These are phyloP conservation scores for Panthera tigris DNA, from an alignment of 2,113 vertebrate species.

Conservation along the genomic window DNA sequence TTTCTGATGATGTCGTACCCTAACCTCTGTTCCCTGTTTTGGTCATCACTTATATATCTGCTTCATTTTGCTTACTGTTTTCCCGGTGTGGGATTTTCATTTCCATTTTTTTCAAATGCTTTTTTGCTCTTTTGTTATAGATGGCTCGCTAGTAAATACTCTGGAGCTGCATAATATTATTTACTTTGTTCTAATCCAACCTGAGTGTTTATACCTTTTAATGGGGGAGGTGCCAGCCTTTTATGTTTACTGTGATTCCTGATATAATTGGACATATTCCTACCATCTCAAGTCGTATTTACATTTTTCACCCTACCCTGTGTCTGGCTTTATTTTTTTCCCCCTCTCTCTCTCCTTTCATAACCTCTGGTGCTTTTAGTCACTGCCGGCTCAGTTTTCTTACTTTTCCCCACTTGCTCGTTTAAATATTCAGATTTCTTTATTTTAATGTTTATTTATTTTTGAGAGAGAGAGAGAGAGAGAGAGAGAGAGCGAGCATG, in stretches of 20 bases:
- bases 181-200: background rate
- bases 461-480: too few relatives aligned
- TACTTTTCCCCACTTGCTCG: background rate
- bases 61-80: background rate
- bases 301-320: background rate
- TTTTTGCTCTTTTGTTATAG: background rate
- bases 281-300: background rate
- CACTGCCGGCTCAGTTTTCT: background rate
- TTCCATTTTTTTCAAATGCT: background rate
- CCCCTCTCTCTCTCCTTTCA: too few relatives aligned
- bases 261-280: background rate
- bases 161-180: fast-evolving
- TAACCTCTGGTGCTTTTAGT: background rate
- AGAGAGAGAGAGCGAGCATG: too few relatives aligned
- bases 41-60: background rate
- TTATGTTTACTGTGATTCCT: background rate
- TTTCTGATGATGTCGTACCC: background rate
- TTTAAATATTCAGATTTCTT: background rate
- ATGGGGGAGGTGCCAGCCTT: background rate
- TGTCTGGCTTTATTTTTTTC: background rate
- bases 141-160: background rate
- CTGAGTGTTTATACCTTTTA: background rate
- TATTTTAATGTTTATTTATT: background rate
- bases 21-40: background rate
- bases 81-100: background rate